These are phyloP conservation scores for Epirrhoe tristata DNA, from an alignment of 2,888 invertebrate genomes.

Conservation along the genomic window DNA sequence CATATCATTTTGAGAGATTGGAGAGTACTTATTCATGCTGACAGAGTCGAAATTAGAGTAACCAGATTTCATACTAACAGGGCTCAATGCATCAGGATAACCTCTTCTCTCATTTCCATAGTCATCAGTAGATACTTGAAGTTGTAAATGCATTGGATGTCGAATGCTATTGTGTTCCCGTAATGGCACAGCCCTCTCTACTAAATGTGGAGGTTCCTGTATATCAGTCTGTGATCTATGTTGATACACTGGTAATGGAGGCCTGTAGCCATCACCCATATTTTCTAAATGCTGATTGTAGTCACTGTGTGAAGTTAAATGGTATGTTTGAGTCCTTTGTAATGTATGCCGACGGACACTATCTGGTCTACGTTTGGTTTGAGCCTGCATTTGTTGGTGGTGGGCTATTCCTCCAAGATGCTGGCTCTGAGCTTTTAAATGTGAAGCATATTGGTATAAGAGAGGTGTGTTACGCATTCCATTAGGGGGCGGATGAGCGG, in stretches of 20 bases:
- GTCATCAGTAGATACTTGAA: slow-evolving; percentile 79
- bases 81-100: slow-evolving; percentile 72
- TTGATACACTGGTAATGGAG: slow-evolving; percentile 65
- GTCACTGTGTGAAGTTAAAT: slow-evolving; percentile 80
- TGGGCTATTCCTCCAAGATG: slow-evolving; percentile 73
- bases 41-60: slow-evolving; percentile 77
- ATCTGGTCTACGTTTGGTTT: slow-evolving; percentile 69
- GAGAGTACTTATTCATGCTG: slow-evolving; percentile 76
- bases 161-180: slow-evolving; percentile 71
- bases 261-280: slow-evolving; percentile 67
- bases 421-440: slow-evolving; percentile 78
- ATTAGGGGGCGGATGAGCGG: slow-evolving; percentile 65
- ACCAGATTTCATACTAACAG: slow-evolving; percentile 75
- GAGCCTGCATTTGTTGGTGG: slow-evolving; percentile 70
- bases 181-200: slow-evolving; percentile 69
- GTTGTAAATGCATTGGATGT: slow-evolving; percentile 72
- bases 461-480: slow-evolving; percentile 72
- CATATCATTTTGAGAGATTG: slow-evolving; percentile 71
- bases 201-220: slow-evolving; percentile 68
- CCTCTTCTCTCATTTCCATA: slow-evolving; percentile 65
- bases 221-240: slow-evolving; percentile 78
- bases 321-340: slow-evolving; percentile 82
- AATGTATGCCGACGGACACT: slow-evolving; percentile 74
- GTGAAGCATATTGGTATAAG: slow-evolving; percentile 81
- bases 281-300: slow-evolving; percentile 80